Base-by-base conservation (phyloP, 1,140 invertebrate species). In the Drosophila hydei region DNA sequence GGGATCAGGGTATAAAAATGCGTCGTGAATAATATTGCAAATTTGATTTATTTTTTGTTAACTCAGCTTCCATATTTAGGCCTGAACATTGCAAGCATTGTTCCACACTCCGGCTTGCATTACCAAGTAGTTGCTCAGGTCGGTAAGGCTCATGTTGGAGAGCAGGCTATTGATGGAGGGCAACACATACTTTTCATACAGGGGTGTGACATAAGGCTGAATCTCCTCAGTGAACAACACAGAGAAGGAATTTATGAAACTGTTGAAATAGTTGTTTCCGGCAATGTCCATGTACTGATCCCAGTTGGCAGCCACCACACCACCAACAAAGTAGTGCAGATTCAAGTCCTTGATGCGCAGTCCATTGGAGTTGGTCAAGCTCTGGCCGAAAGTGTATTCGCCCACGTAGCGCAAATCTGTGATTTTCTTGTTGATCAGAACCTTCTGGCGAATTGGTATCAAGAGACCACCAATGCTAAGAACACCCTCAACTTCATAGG, bases 371-470 rank as follows among this genome's bases (percentile, higher is more conserved):
- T 71, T 81, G 38, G 2, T 59, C 3, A 45, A 16, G 16, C 70
- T 83, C 23, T 68, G 72, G 33, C 47, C 65, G 3, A 89, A 54
- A 5, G 59, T 64, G 25, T 78, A 84, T 18, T 72, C 73, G n/a
- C 69, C 79, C 11, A 89, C 71, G 16, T 70, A 72, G 16, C 84
- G 85, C 62, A 75, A 70, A 12, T 89, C 84, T 0, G 40, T 19
- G 0, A 88, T 1, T 38, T 79, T 77, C 36, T 80, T 71, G 38
- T 89, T 89, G 30, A 89, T 52, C 19, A 89, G 30, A 4, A 72
- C 61, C 0, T 47, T 65, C 4, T 72, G 71, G 8, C 16, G 30
- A 3, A 78, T 54, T 9, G 67, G 72, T 16, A 84, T 0, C n/a
- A 47, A 33, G 3, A 73, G 27, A 9, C 77, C 85, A 3, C 42